These are phyloP conservation scores for Lucilia sericata DNA, from an alignment of 1,140 invertebrate species.

Conservation along the genomic window DNA sequence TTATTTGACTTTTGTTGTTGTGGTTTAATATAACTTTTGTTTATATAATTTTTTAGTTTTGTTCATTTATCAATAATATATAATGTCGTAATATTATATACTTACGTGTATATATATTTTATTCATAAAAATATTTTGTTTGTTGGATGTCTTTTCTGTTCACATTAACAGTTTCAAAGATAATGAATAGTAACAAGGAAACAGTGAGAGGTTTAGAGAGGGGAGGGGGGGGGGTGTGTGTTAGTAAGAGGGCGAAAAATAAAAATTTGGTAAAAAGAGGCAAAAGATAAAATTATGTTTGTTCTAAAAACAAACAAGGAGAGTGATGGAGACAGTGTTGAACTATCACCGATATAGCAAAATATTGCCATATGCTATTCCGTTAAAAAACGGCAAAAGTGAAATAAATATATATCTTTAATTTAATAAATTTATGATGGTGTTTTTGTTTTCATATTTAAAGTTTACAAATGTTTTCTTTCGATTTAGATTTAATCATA, in stretches of 20 bases:
- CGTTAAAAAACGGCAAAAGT: neutral
- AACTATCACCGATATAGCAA: neutral
- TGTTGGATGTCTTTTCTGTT: constrained; percentile 31
- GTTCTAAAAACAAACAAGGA: neutral
- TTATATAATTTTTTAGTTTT: constrained; percentile 54
- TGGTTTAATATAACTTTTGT: constrained; percentile 32
- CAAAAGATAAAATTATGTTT: neutral
- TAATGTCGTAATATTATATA: constrained; percentile 48
- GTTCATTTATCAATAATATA: constrained; percentile 62
- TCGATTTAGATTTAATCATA: neutral
- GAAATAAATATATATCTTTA: constrained; percentile 32
- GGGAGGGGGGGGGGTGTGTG: no score
- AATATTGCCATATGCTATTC: no score
- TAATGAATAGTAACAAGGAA: neutral
- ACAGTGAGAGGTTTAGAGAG: neutral
- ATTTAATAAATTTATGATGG: constrained; percentile 60
- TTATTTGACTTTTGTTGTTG: constrained; percentile 39
- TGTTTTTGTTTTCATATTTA: constrained; percentile 65
- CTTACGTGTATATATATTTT: neutral
- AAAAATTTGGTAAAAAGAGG: neutral
- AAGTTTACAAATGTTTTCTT: constrained; percentile 49
- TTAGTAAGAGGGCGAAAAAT: neutral
- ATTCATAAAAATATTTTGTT: neutral
- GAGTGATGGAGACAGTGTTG: neutral
- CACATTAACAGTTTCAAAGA: neutral